These are phyloP conservation scores for Bilobella aurantiaca DNA, from an alignment of 1,140 invertebrate genomes.

Conservation along the genomic window DNA sequence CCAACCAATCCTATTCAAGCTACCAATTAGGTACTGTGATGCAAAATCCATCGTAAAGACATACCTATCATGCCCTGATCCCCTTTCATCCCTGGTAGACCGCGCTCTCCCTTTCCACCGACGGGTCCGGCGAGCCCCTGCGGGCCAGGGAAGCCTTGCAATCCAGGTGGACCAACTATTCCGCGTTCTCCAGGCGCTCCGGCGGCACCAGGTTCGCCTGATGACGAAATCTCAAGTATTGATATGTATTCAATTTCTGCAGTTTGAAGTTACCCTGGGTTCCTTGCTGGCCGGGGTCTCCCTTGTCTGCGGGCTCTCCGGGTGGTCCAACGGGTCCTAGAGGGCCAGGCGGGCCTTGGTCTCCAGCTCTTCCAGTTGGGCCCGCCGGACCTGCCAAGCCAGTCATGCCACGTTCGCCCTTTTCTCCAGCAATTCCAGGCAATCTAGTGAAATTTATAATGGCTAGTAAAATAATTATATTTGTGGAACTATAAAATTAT, in stretches of 20 bases:
- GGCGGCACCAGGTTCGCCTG: conserved; percentile 56
- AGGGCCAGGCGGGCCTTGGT: conserved; percentile 56
- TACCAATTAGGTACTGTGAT: no score
- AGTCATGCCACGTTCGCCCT: conserved; percentile 57
- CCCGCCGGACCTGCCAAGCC: conserved; percentile 56
- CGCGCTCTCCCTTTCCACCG: conserved; percentile 62
- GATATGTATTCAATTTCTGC: no score
- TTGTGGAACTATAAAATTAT: no score
- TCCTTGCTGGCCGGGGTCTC: conserved; percentile 61
- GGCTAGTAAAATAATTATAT: no score
- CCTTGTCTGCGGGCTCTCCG: conserved; percentile 61
- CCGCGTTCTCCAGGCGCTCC: conserved; percentile 59
- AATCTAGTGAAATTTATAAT: conserved; percentile 50
- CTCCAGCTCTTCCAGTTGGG: conserved; percentile 59
- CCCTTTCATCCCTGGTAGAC: conserved; percentile 56
- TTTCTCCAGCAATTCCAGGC: conserved; percentile 42
- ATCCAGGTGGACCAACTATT: conserved; percentile 47
- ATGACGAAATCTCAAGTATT: no score
- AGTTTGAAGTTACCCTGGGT: conserved; percentile 46
- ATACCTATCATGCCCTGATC: conserved; percentile 59
- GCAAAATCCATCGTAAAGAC: no score
- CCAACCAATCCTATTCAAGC: no score
- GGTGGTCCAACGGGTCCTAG: conserved; percentile 58
- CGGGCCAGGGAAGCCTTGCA: conserved; percentile 38
- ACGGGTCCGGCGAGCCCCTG: conserved; percentile 51